Percentiles rank a stretch among this genome's conserved stretches.
phyloP scores from a whole-genome alignment of 2,113 vertebrate genomes.

The Chiloscyllium plagiosum region DNA sequence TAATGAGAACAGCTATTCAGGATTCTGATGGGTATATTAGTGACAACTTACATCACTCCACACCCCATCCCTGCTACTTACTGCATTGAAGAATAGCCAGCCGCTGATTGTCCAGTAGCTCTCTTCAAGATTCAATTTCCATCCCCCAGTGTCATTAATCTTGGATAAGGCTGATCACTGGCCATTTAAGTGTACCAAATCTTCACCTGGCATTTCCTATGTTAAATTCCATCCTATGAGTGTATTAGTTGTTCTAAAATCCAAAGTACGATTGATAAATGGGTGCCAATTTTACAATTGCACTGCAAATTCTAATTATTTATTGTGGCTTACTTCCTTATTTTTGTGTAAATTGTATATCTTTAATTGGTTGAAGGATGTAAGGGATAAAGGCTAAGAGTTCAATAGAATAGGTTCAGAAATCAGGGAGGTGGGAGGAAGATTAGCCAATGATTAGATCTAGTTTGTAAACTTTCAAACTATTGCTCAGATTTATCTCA shows the following conservation, averaged over 20 bases:
- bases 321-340: neutral
- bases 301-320: neutral
- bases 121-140: neutral
- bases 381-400: neutral
- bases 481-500: neutral
- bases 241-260: neutral
- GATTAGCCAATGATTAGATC: neutral
- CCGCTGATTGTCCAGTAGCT: neutral
- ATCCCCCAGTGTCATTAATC: neutral
- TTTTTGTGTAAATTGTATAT: neutral
- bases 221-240: neutral
- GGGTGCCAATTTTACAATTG: neutral
- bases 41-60: neutral
- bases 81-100: neutral
- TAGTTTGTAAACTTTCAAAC: neutral
- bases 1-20: no score
- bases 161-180: neutral
- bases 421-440: neutral
- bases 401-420: neutral
- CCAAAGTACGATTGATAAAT: neutral
- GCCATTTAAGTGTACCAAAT: neutral
- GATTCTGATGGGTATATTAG: neutral
- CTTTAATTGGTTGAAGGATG: neutral
- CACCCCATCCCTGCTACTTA: neutral
- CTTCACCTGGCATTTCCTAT: no score